phyloP scores from a whole-genome alignment of 2,113 vertebrate species.

The Aphelocoma coerulescens region DNA sequence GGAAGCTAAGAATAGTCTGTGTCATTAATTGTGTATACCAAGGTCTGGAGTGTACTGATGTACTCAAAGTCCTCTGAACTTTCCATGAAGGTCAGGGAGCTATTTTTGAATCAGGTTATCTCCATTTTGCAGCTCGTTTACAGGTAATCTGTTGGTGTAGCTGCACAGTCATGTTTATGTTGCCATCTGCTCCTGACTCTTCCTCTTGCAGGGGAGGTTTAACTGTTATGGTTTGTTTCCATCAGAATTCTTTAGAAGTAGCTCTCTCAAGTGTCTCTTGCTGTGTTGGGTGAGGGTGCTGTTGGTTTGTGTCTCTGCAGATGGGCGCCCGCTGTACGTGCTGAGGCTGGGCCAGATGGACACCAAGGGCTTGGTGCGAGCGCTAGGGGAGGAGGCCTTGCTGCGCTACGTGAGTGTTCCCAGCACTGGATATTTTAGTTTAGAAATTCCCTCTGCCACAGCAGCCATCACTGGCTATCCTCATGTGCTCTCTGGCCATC shows the following conservation, averaged over 20 bases:
- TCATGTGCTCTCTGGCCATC: neutral
- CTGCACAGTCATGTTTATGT: neutral
- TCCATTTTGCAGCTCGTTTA: neutral
- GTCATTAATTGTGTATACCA: neutral
- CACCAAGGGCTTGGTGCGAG: constrained; percentile 92
- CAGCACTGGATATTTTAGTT: fast-evolving
- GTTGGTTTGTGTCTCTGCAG: constrained; percentile 57
- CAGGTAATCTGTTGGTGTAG: neutral
- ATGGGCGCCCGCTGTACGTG: constrained; percentile 91
- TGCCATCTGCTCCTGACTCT: neutral
- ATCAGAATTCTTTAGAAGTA: neutral
- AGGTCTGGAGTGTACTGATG: neutral
- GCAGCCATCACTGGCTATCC: neutral
- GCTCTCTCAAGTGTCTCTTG: fast-evolving
- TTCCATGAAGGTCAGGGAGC: neutral
- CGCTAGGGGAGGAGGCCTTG: constrained; percentile 89
- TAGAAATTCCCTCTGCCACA: neutral
- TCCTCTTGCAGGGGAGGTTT: neutral
- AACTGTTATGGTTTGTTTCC: neutral
- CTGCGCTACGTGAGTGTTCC: constrained; percentile 86
- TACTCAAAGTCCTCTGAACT: neutral
- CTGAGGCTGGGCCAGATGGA: constrained; percentile 96
- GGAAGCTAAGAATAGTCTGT: neutral
- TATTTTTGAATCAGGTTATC: neutral
- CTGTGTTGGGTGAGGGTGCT: neutral